A percentile compares a stretch with the other conserved stretches of the same genome.
Evolutionary conservation across 2,888 invertebrate genomes (phyloP).

Genomic region (Pheosia gnoma): DNA sequence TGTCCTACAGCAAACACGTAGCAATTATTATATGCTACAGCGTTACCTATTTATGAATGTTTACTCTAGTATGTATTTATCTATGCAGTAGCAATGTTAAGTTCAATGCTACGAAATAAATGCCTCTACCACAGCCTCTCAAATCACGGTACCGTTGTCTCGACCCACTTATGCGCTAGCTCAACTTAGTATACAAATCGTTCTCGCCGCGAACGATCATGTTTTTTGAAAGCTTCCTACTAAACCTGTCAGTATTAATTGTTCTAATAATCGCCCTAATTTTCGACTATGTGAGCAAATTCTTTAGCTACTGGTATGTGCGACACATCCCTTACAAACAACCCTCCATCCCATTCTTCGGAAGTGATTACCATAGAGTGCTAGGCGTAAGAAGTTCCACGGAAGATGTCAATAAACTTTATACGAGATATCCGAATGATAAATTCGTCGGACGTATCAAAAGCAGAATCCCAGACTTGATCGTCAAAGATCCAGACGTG

Average conservation of each 20-base stretch:
- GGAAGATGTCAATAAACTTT: slow-evolving; percentile 66
- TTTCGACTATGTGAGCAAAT: slow-evolving; percentile 77
- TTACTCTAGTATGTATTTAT: neutral
- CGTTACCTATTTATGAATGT: no score
- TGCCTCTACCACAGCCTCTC: slow-evolving; percentile 22
- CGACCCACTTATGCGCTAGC: slow-evolving; percentile 59
- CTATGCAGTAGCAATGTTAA: slow-evolving; percentile 34
- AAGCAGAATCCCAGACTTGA: slow-evolving; percentile 75
- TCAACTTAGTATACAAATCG: slow-evolving; percentile 57
- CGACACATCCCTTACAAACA: slow-evolving; percentile 69
- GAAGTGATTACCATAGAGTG: slow-evolving; percentile 72
- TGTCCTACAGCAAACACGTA: no score
- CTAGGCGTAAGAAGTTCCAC: slow-evolving; percentile 65
- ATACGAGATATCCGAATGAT: slow-evolving; percentile 58
- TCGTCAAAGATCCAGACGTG: slow-evolving; percentile 73
- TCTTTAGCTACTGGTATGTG: slow-evolving; percentile 79
- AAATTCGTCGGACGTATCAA: slow-evolving; percentile 72
- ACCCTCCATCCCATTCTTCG: slow-evolving; percentile 65
- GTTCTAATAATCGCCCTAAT: slow-evolving; percentile 65
- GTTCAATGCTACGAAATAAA: slow-evolving; percentile 52
- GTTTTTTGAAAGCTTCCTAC: slow-evolving; percentile 78
- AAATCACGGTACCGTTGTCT: slow-evolving; percentile 63
- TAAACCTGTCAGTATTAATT: slow-evolving; percentile 62
- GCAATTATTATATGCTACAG: no score
- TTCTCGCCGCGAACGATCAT: slow-evolving; percentile 63